Conservation (phyloP, 2,888 invertebrate genomes). For the Melanophora roralis region DNA sequence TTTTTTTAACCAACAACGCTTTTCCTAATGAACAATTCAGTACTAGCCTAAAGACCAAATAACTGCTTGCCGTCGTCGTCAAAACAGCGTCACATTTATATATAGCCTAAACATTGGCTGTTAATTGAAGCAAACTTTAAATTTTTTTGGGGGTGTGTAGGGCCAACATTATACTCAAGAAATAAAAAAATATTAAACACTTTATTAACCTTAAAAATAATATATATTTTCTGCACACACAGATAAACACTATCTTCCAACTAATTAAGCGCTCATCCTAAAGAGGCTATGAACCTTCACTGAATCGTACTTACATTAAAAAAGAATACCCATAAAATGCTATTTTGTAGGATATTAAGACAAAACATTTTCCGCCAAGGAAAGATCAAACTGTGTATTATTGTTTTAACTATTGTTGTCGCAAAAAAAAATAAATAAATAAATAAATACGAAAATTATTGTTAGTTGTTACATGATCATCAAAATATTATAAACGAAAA, state of each 20-base stretch:
- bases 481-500: constrained; percentile 38
- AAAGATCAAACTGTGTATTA: constrained; percentile 36
- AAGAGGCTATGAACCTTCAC: background rate
- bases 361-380: background rate
- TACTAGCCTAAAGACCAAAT: no score
- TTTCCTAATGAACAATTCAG: no score
- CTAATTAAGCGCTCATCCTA: constrained; percentile 1
- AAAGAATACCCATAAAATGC: background rate
- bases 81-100: no score
- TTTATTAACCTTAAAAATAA: no score
- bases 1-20: no score
- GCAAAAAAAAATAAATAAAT: constrained; percentile 36
- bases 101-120: no score
- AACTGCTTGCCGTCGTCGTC: no score
- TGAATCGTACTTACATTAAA: constrained; percentile 24
- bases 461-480: constrained; percentile 57
- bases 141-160: no score
- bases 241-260: background rate
- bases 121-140: no score
- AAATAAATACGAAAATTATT: constrained; percentile 34
- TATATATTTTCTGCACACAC: background rate
- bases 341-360: constrained; percentile 8
- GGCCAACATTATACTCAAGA: no score
- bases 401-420: constrained; percentile 55
- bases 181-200: no score